Base-by-base conservation (phyloP, 1,140 invertebrate species). In the Calosoma granatense region DNA sequence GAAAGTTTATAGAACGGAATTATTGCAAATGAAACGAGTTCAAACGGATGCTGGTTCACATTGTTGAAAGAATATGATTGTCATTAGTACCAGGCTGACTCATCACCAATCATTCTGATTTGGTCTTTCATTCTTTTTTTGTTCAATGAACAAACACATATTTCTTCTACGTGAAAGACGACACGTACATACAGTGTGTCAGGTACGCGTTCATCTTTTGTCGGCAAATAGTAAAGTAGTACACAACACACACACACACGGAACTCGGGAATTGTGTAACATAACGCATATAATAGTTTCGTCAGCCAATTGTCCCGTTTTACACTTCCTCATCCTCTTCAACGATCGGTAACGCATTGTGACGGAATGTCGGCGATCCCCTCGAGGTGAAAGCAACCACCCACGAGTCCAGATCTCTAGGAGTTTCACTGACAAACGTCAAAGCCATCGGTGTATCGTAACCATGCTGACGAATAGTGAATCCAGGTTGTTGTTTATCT, bases 341-440 rank as follows among this genome's bases (percentile, higher is more conserved):
- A 36, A 84, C 74, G 30, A 81, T 81, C 2, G 82, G 82, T 55
- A 83, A 66, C 30, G 78, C 79, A 58, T 78, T 77, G 54, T 80
- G 79, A n/a, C 73, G 56, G 11, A 77, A 60, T 6, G 69, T 70
- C 2, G 76, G 76, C 6, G 77, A 76, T 0, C 72, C 67, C 20
- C 75, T 65, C 2, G 76, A 74, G 6, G 79, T 80, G 67, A 84
- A 83, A 2, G 81, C 81, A 1, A 74, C 68, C 15, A 83, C 66
- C 81, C 81, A 84, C 14, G 78, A 75, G 4, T 82, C 81, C 51
- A 83, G 64, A 15, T 83, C 81, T 39, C 78, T 69, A 36, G 76
- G 73, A 20, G 77, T 74, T 43, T 79, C 77, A 54, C 79, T 74
- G 57, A 80, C 60, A 64, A 84, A 83, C 43, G 78, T 83, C 2